phyloP scores from a whole-genome alignment of 2,888 invertebrate genomes.

The Gymnocheta viridis region DNA sequence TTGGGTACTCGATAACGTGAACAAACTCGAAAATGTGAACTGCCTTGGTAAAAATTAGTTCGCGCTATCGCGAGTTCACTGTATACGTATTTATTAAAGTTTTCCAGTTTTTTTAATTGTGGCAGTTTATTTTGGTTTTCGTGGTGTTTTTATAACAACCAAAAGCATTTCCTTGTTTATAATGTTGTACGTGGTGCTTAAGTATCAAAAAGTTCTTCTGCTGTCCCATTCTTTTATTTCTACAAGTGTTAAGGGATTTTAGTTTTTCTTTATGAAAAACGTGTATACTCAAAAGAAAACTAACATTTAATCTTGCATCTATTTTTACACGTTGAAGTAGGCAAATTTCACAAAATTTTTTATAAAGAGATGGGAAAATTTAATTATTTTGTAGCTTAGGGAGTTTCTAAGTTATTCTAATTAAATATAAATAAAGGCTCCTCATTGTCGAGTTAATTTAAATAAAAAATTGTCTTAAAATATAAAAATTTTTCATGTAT shows the following conservation, averaged over 20 bases:
- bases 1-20: too few species aligned
- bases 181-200: not conserved
- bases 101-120: constrained; percentile 9
- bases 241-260: not conserved
- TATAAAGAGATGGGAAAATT: not conserved
- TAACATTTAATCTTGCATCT: not conserved
- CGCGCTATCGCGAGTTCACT: too few species aligned
- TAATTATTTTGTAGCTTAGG: not conserved
- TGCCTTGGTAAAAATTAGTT: too few species aligned
- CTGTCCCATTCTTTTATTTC: not conserved
- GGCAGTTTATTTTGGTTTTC: constrained; percentile 17
- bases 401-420: not conserved
- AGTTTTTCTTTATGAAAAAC: not conserved
- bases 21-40: too few species aligned
- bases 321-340: not conserved
- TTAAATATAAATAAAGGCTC: not conserved
- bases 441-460: too few species aligned
- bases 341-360: not conserved
- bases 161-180: not conserved
- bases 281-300: not conserved
- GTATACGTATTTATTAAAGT: too few species aligned
- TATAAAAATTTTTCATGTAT: too few species aligned
- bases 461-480: too few species aligned
- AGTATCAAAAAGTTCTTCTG: not conserved
- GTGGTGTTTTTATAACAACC: constrained; percentile 26